Percentiles rank a stretch among this genome's conserved stretches.
These are phyloP conservation scores for Tenthredo mesomela DNA, from an alignment of 2,888 invertebrate species.

Conservation along the genomic window DNA sequence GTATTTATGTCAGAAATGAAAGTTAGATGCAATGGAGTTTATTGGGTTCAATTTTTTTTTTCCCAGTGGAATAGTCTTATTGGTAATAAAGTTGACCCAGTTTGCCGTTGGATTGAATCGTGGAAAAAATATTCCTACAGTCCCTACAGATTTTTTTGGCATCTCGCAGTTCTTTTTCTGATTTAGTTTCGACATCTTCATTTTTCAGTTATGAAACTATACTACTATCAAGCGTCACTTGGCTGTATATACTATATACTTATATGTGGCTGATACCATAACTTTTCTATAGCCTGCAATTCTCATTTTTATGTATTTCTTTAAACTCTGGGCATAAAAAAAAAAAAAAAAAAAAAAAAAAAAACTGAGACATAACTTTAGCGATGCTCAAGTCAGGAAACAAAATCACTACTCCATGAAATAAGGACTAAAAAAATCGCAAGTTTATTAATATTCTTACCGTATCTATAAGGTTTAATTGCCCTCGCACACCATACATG, in stretches of 20 bases:
- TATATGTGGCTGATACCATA: constrained; percentile 14
- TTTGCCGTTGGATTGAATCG: constrained; percentile 30
- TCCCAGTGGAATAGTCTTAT: constrained; percentile 16
- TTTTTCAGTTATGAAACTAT: constrained; percentile 29
- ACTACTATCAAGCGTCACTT: background rate
- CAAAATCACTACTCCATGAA: background rate
- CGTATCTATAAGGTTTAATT: background rate
- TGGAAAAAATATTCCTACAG: constrained; percentile 26
- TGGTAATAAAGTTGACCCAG: constrained; percentile 46
- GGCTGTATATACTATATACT: background rate
- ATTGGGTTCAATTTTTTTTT: constrained; percentile 21
- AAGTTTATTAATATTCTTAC: constrained; percentile 21
- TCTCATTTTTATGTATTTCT: constrained; percentile 24
- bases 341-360: too few species aligned
- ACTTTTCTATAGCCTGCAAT: constrained; percentile 5
- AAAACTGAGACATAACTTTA: constrained; percentile 27
- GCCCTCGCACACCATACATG: background rate
- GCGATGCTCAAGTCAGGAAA: background rate
- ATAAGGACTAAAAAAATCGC: background rate
- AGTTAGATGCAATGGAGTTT: constrained; percentile 42
- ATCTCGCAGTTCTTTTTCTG: background rate
- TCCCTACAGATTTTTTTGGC: background rate
- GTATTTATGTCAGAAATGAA: constrained; percentile 30
- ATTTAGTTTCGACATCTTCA: constrained; percentile 39
- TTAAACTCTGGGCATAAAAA: constrained; percentile 22